Conservation (phyloP, 2,113 vertebrate species). For the Thymallus thymallus region DNA sequence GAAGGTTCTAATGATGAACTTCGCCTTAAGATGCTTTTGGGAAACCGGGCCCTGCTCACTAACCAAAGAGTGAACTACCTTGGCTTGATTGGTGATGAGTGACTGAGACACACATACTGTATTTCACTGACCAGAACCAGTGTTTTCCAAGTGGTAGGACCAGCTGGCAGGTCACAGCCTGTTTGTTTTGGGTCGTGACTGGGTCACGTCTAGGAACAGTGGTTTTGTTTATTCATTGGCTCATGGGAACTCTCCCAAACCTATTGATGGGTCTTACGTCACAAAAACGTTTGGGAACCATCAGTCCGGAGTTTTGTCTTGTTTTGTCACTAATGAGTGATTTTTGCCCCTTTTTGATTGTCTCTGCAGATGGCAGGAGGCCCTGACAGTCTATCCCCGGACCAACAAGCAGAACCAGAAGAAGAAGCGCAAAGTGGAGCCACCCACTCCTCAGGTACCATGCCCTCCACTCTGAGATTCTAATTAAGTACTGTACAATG, state of each 20-base stretch:
- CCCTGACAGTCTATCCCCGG: conserved; percentile 88
- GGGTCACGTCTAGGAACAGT: neutral
- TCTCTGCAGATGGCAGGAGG: conserved; percentile 88
- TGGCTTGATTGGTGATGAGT: too few species aligned
- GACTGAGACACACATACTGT: too few species aligned
- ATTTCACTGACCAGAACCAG: too few species aligned
- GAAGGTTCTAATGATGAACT: too few species aligned
- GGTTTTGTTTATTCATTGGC: conserved; percentile 7
- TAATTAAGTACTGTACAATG: neutral
- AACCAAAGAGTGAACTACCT: too few species aligned
- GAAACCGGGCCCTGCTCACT: too few species aligned
- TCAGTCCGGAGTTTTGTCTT: neutral
- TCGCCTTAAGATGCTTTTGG: too few species aligned
- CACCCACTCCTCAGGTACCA: conserved; percentile 91
- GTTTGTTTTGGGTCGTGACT: neutral
- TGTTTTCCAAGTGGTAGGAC: too few species aligned
- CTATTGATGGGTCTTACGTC: neutral
- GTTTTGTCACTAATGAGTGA: conserved; percentile 2
- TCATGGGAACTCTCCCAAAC: neutral
- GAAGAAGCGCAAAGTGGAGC: conserved; percentile 97
- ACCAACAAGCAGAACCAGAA: conserved; percentile 98
- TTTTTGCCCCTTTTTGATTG: neutral
- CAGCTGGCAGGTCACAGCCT: too few species aligned
- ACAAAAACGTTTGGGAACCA: neutral
- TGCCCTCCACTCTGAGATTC: too few species aligned